These are phyloP conservation scores for Diplolepis rosae DNA, from an alignment of 2,888 invertebrate species.

Conservation along the genomic window DNA sequence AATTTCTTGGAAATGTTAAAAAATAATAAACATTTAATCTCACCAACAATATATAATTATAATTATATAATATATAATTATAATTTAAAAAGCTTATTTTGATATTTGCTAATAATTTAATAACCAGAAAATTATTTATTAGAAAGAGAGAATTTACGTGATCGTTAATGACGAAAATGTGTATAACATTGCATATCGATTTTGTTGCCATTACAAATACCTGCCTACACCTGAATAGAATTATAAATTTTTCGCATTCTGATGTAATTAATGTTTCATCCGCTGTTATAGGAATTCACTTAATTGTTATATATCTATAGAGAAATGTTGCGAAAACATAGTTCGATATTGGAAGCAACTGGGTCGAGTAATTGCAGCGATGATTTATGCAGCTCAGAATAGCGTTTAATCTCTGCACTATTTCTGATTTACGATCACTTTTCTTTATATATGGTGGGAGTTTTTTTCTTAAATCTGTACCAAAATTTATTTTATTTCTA, in stretches of 20 bases:
- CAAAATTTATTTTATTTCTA: neutral
- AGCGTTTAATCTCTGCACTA: conserved; percentile 11
- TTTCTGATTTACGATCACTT: neutral
- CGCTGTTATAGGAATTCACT: neutral
- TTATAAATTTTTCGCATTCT: neutral
- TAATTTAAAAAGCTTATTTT: neutral
- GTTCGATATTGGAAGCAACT: conserved; percentile 8
- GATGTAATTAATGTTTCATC: neutral
- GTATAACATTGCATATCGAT: too few relatives aligned
- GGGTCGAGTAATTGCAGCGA: conserved; percentile 25
- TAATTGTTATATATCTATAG: conserved; percentile 7
- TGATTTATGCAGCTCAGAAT: conserved; percentile 24
- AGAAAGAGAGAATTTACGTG: neutral
- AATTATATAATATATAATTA: too few relatives aligned
- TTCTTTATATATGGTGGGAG: neutral
- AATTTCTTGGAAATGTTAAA: neutral
- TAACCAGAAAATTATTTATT: neutral
- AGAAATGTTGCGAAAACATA: conserved; percentile 7
- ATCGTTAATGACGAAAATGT: too few relatives aligned
- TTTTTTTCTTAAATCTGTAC: neutral
- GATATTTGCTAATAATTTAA: neutral
- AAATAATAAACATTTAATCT: neutral
- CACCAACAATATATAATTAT: neutral
- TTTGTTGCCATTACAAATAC: too few relatives aligned
- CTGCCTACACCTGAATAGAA: too few relatives aligned